Conservation (phyloP, 2,797 vertebrate genomes). For the Sylvilagus floridanus region DNA sequence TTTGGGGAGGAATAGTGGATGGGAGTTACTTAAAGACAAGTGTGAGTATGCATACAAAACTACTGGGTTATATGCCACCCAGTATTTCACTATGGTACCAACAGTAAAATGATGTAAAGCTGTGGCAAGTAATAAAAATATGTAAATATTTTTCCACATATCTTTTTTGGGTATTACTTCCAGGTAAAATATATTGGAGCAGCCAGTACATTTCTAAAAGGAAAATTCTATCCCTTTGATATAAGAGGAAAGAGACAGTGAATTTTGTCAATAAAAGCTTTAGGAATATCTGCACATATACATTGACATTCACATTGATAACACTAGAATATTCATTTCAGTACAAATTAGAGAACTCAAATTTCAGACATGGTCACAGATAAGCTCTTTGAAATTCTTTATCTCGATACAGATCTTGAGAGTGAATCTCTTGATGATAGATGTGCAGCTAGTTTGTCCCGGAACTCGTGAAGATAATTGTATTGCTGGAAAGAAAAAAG, state of each 20-base stretch:
- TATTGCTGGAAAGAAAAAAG: conserved; percentile 91
- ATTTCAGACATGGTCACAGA: conserved; percentile 50
- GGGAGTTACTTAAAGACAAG: not conserved
- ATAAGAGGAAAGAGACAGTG: conserved; percentile 42
- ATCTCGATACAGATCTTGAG: conserved; percentile 91
- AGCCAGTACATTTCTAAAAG: conserved; percentile 48
- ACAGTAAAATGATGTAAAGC: not conserved
- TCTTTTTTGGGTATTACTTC: not conserved
- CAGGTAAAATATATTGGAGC: conserved; percentile 12
- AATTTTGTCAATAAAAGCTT: conserved; percentile 68
- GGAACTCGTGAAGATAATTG: conserved; percentile 96
- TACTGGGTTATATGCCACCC: not conserved
- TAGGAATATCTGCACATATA: conserved; percentile 55
- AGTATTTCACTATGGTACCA: not conserved
- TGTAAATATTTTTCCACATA: not conserved
- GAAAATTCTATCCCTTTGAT: not conserved
- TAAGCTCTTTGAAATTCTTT: conserved; percentile 73
- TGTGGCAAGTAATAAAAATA: not conserved
- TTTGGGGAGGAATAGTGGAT: not conserved
- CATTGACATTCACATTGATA: conserved; percentile 62
- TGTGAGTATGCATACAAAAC: not conserved
- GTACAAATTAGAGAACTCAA: conserved; percentile 32
- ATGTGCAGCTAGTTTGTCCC: conserved; percentile 88
- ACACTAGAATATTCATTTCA: conserved; percentile 26
- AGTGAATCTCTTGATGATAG: conserved; percentile 84